phyloP scores from a whole-genome alignment of 1,140 invertebrate species.

The Monomorium pharaonis region DNA sequence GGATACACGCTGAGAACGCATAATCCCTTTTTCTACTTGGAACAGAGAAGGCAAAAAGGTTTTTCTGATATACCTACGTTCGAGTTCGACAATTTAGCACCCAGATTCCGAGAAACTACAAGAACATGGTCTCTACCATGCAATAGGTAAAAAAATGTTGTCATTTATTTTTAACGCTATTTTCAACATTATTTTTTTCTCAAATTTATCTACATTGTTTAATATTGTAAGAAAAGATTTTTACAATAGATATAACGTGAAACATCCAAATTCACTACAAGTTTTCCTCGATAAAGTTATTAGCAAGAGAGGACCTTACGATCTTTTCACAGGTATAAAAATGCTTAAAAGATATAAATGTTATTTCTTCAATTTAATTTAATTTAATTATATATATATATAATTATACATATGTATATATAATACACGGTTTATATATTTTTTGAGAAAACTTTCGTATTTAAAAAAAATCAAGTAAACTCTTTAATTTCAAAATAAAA shows the following conservation, averaged over 20 bases:
- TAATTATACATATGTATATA: too few relatives aligned
- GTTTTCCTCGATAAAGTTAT: conserved; percentile 47
- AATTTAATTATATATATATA: too few relatives aligned
- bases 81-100: conserved; percentile 63
- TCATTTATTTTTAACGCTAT: neutral
- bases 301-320: conserved; percentile 69
- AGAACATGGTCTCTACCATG: conserved; percentile 51
- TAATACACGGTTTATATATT: too few relatives aligned
- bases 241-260: conserved; percentile 48
- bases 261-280: conserved; percentile 23
- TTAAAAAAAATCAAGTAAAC: too few relatives aligned
- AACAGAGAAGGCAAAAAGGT: conserved; percentile 49
- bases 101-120: conserved; percentile 47
- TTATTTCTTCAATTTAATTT: too few relatives aligned
- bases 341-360: too few relatives aligned
- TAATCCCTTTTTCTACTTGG: conserved; percentile 64
- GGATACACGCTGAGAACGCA: conserved; percentile 64
- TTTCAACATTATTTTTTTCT: neutral
- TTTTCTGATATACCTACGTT: conserved; percentile 56
- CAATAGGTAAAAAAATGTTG: conserved; percentile 46
- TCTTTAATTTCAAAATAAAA: too few relatives aligned
- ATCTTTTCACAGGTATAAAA: conserved; percentile 70
- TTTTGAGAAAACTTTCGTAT: too few relatives aligned
- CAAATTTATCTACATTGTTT: neutral
- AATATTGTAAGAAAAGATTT: neutral